These are phyloP conservation scores for Agapostemon virescens DNA, from an alignment of 2,888 invertebrate genomes.

Conservation along the genomic window DNA sequence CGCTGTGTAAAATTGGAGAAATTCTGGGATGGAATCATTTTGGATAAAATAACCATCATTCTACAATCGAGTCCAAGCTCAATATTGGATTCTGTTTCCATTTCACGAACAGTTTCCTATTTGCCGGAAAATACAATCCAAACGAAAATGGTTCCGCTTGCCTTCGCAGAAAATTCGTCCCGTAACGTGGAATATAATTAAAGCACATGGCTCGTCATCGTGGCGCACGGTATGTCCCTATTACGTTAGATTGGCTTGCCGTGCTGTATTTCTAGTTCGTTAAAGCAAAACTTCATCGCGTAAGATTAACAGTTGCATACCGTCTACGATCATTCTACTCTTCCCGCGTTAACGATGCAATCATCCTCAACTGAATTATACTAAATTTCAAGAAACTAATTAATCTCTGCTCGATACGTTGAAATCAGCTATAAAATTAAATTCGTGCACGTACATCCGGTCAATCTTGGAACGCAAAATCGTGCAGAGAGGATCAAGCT, in stretches of 20 bases:
- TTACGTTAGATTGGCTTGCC: constrained; percentile 36
- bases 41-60: constrained; percentile 10
- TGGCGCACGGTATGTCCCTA: constrained; percentile 47
- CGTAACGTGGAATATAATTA: constrained; percentile 49
- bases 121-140: constrained; percentile 9
- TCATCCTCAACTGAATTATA: constrained; percentile 9
- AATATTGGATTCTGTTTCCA: constrained; percentile 20
- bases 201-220: constrained; percentile 52
- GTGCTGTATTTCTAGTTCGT: constrained; percentile 54
- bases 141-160: background rate
- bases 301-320: constrained; percentile 46
- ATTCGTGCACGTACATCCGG: background rate
- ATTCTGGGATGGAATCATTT: background rate
- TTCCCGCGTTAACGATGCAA: constrained; percentile 13
- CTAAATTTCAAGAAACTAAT: background rate
- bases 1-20: background rate
- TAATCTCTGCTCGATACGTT: background rate
- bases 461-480: too few species aligned
- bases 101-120: constrained; percentile 32
- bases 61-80: background rate
- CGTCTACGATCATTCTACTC: background rate
- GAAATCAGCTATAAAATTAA: background rate
- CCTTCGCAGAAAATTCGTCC: constrained; percentile 39
- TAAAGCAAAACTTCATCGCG: constrained; percentile 42
- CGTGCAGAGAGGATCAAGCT: too few species aligned